A percentile compares a stretch with the other conserved stretches of the same genome.
These are phyloP conservation scores for Cosmia pyralina DNA, from an alignment of 2,888 invertebrate genomes.

Conservation along the genomic window DNA sequence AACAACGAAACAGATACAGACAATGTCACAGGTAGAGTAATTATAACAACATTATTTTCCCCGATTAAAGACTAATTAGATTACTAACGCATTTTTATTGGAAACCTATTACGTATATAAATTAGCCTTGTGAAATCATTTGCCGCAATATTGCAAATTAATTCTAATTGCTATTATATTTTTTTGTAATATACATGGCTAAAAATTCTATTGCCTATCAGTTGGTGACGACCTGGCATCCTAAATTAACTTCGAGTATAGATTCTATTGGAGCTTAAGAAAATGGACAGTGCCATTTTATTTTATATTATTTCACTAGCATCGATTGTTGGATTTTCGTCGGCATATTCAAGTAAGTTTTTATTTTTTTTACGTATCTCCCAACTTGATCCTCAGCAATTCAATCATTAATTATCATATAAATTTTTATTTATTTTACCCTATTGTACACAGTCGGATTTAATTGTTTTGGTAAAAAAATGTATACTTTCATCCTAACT, in stretches of 20 bases:
- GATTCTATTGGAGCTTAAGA: neutral
- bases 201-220: slow-evolving; percentile 18
- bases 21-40: slow-evolving; percentile 1
- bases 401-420: neutral
- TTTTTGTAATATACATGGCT: slow-evolving; percentile 36
- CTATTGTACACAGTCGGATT: neutral
- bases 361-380: slow-evolving; percentile 5
- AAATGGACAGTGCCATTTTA: slow-evolving; percentile 41
- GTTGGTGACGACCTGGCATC: slow-evolving; percentile 19
- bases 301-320: slow-evolving; percentile 24
- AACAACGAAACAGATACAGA: neutral
- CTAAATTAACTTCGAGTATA: neutral
- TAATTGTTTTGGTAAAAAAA: neutral
- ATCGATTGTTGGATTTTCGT: slow-evolving; percentile 31
- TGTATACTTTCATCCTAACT: neutral
- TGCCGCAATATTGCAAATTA: slow-evolving; percentile 31
- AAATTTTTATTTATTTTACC: neutral
- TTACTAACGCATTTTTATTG: slow-evolving; percentile 57
- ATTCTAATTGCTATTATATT: slow-evolving; percentile 6
- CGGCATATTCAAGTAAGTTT: slow-evolving; percentile 57
- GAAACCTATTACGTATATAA: slow-evolving; percentile 19
- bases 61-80: slow-evolving; percentile 62
- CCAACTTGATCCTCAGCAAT: neutral
- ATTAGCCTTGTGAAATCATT: slow-evolving; percentile 42
- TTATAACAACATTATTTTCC: slow-evolving; percentile 32